Evolutionary conservation across 2,797 vertebrate species (phyloP).

Genomic region (Cephalopachus bancanus): DNA sequence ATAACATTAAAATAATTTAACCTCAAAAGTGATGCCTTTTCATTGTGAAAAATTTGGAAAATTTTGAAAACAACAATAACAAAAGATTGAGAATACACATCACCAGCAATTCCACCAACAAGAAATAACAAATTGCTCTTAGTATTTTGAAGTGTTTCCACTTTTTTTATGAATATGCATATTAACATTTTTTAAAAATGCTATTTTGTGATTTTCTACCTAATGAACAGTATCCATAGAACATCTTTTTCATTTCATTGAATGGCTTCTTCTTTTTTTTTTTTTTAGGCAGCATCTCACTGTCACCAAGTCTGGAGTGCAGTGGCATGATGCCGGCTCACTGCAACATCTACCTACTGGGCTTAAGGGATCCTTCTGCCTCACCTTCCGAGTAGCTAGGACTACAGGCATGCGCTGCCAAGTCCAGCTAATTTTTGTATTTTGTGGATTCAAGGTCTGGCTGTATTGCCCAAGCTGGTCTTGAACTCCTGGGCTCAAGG

Average conservation of each 20-base stretch:
- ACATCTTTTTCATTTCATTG: not conserved
- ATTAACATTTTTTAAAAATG: not conserved
- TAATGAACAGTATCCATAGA: not conserved
- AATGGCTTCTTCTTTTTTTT: not conserved
- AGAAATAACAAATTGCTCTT: not conserved
- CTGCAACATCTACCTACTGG: too few species aligned
- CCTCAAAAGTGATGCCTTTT: conserved; percentile 22
- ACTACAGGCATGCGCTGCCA: too few species aligned
- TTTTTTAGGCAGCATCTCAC: too few species aligned
- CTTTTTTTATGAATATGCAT: not conserved
- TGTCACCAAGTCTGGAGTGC: too few species aligned
- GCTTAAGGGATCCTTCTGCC: too few species aligned
- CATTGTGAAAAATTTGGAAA: conserved; percentile 52
- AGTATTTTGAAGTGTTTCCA: conserved; percentile 8
- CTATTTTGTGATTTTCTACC: not conserved
- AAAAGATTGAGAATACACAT: conserved; percentile 23
- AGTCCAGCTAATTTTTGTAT: too few species aligned
- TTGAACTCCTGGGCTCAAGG: too few species aligned
- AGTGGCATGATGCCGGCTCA: too few species aligned
- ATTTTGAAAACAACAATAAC: not conserved
- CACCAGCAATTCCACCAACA: not conserved
- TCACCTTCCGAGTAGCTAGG: too few species aligned
- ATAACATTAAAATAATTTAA: not conserved
- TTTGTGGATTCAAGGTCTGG: too few species aligned
- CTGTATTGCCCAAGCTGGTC: too few species aligned